These are phyloP conservation scores for Catagonus wagneri DNA, from an alignment of 2,113 vertebrate species.

Conservation along the genomic window DNA sequence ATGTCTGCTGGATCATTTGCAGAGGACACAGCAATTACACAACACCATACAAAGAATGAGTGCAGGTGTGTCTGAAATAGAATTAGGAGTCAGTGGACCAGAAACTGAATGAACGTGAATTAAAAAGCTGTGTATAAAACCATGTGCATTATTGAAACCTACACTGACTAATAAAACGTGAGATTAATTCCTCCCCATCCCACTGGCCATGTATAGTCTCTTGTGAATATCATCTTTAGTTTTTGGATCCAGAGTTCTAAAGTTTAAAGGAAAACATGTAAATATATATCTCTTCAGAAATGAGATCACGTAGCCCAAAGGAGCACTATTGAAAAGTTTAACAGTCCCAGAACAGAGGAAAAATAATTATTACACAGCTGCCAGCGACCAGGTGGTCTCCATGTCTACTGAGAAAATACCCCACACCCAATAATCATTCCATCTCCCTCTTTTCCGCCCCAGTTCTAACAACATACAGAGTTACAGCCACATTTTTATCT, in stretches of 20 bases:
- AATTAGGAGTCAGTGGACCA: background rate
- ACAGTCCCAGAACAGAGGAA: background rate
- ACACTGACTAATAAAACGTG: background rate
- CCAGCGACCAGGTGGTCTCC: background rate
- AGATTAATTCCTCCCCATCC: background rate
- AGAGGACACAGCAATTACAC: conserved; percentile 12
- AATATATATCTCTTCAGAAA: conserved; percentile 9
- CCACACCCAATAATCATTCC: background rate
- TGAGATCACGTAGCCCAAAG: background rate
- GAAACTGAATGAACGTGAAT: background rate
- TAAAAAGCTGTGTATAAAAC: conserved; percentile 7
- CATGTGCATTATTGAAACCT: background rate
- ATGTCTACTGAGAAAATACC: background rate
- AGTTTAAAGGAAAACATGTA: background rate
- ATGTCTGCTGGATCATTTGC: background rate
- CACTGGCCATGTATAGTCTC: background rate
- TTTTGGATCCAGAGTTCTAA: background rate
- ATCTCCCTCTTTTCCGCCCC: background rate
- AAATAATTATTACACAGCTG: background rate
- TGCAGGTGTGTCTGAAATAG: background rate
- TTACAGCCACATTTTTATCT: background rate
- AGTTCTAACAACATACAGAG: background rate
- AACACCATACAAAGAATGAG: background rate
- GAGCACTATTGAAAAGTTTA: background rate
- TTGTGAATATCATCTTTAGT: background rate